These are phyloP conservation scores for Sisor rabdophorus DNA, from an alignment of 2,113 vertebrate species.

Conservation along the genomic window DNA sequence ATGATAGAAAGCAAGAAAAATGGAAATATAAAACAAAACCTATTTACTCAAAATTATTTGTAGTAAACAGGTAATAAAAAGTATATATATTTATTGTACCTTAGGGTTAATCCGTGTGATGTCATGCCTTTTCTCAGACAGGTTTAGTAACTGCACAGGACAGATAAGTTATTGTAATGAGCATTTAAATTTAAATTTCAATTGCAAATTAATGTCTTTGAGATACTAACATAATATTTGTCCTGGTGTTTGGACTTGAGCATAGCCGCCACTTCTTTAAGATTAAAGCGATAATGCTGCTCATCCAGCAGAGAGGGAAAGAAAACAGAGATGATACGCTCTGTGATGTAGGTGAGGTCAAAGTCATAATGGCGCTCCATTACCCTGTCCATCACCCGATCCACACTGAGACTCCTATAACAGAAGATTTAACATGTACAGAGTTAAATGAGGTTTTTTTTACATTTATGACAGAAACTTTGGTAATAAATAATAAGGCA, in stretches of 20 bases:
- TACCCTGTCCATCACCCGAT: conserved; percentile 84
- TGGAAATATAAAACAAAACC: not conserved
- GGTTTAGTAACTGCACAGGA: conserved; percentile 81
- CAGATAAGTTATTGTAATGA: not conserved
- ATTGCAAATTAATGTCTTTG: not conserved
- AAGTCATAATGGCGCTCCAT: conserved; percentile 87
- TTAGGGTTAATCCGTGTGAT: conserved; percentile 80
- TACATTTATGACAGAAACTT: not conserved
- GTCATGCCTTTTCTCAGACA: conserved; percentile 84
- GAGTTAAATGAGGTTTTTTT: not conserved
- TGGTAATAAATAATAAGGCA: not conserved
- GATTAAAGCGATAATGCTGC: conserved; percentile 80
- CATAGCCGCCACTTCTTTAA: conserved; percentile 86
- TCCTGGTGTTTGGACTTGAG: conserved; percentile 88
- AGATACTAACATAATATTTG: conserved; percentile 80
- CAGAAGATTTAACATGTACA: not conserved
- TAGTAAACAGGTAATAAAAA: not conserved
- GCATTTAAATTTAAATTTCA: not conserved
- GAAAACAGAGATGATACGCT: conserved; percentile 87
- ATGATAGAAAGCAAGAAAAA: not conserved
- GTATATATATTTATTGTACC: conserved; percentile 60
- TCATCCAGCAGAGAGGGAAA: conserved; percentile 83
- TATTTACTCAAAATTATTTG: not conserved
- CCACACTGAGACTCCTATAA: conserved; percentile 84
- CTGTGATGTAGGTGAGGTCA: conserved; percentile 89